Evolutionary conservation across 53 echinoderm and acorn worm genomes (phyloP).

Genomic region (Crossaster papposus): DNA sequence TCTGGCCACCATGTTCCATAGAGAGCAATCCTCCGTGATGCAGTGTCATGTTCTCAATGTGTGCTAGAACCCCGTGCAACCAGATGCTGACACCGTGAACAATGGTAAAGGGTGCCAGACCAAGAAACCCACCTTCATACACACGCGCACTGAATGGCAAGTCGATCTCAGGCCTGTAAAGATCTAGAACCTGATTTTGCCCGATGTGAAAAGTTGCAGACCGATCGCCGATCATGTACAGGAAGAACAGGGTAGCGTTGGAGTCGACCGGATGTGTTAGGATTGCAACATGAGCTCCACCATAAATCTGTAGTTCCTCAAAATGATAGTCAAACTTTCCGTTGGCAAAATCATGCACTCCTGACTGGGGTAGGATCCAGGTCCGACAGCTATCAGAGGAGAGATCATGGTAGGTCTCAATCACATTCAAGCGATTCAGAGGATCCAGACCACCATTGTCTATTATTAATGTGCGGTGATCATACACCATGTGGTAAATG

Average conservation of each 20-base stretch:
- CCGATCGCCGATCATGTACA: constrained; percentile 94
- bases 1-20: constrained; percentile 87
- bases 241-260: constrained; percentile 75
- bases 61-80: constrained; percentile 79
- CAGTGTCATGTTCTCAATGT: constrained; percentile 73
- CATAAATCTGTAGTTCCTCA: constrained; percentile 93
- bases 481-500: constrained; percentile 80
- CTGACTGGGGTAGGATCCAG: constrained; percentile 88
- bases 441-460: constrained; percentile 87
- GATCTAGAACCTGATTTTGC: constrained; percentile 72
- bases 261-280: constrained; percentile 77
- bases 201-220: constrained; percentile 86
- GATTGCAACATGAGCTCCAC: constrained; percentile 79
- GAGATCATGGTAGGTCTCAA: constrained; percentile 75
- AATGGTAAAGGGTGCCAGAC: constrained; percentile 83
- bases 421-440: constrained; percentile 62
- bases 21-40: constrained; percentile 81
- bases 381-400: constrained; percentile 80
- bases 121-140: constrained; percentile 82
- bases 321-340: constrained; percentile 80
- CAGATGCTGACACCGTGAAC: constrained; percentile 90
- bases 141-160: constrained; percentile 88
- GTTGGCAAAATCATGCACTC: constrained; percentile 83
- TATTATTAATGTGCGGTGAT: constrained; percentile 82
- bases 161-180: constrained; percentile 86